A percentile compares a stretch with the other conserved stretches of the same genome.
Conservation (phyloP, 2,797 vertebrate species). For the Coranthus polyacanthus region DNA sequence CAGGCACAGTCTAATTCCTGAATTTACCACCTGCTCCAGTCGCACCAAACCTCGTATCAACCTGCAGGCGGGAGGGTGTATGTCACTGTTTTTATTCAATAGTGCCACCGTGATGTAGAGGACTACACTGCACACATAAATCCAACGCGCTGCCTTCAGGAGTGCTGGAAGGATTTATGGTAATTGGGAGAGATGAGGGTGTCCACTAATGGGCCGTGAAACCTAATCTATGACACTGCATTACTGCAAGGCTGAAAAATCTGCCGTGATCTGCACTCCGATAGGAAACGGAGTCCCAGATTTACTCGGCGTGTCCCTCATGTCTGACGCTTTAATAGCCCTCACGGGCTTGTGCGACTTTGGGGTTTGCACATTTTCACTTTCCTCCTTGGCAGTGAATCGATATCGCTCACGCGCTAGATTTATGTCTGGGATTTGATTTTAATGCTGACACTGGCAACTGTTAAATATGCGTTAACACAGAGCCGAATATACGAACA, state of each 20-base stretch:
- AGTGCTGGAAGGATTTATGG: constrained; percentile 70
- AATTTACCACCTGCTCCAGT: constrained; percentile 33
- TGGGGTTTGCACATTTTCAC: constrained; percentile 50
- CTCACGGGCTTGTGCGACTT: constrained; percentile 43
- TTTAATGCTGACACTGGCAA: constrained; percentile 58
- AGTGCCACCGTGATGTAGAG: constrained; percentile 46
- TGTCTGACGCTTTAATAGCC: constrained; percentile 49
- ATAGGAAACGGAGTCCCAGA: constrained; percentile 47
- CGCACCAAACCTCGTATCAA: constrained; percentile 9
- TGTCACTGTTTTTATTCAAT: constrained; percentile 58
- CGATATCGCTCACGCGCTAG: constrained; percentile 38
- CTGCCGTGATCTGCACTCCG: constrained; percentile 32
- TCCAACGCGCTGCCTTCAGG: constrained; percentile 59
- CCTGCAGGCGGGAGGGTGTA: constrained; percentile 35
- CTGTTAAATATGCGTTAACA: constrained; percentile 39
- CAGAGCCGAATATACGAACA: constrained; percentile 12
- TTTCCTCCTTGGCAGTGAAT: constrained; percentile 41
- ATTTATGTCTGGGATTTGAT: constrained; percentile 62
- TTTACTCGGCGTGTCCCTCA: constrained; percentile 45
- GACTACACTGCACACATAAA: constrained; percentile 50
- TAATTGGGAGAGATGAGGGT: constrained; percentile 70
- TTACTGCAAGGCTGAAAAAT: constrained; percentile 60
- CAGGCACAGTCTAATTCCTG: constrained; percentile 9
- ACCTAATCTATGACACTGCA: constrained; percentile 75
- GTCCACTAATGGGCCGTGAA: constrained; percentile 77